Conservation (phyloP, 2,888 invertebrate species). For the Epinotia bilunana region DNA sequence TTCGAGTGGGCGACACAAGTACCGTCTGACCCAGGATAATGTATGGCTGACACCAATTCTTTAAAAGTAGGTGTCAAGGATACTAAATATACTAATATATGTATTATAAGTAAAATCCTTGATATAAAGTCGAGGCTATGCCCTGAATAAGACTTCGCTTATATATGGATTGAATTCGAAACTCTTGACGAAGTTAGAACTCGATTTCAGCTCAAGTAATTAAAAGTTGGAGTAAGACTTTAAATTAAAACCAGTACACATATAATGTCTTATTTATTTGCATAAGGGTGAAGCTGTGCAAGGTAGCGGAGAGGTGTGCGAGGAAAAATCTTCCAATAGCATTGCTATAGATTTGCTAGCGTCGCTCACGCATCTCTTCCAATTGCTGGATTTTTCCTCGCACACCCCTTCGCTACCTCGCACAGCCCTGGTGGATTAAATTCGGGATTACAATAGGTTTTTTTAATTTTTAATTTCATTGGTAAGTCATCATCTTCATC, state of each 20-base stretch:
- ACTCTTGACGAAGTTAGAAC: conserved; percentile 6
- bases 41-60: conserved; percentile 35
- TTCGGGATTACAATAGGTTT: too few species aligned
- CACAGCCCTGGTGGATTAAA: too few species aligned
- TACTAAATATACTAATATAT: conserved; percentile 30
- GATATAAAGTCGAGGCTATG: conserved; percentile 8
- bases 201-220: conserved; percentile 14
- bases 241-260: background rate
- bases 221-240: conserved; percentile 18
- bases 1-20: conserved; percentile 37
- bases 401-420: too few species aligned
- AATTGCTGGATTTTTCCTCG: too few species aligned
- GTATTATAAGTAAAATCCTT: background rate
- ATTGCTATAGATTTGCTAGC: too few species aligned
- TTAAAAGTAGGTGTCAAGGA: conserved; percentile 36
- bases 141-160: conserved; percentile 16
- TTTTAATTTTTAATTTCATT: too few species aligned
- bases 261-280: background rate
- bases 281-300: background rate
- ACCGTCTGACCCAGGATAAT: conserved; percentile 40
- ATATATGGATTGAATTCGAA: conserved; percentile 6
- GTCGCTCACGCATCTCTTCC: too few species aligned
- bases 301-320: background rate
- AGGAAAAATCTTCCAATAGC: too few species aligned
- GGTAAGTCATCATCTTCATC: too few species aligned